Conservation (phyloP, 1,140 invertebrate genomes). For the Apis florea region DNA sequence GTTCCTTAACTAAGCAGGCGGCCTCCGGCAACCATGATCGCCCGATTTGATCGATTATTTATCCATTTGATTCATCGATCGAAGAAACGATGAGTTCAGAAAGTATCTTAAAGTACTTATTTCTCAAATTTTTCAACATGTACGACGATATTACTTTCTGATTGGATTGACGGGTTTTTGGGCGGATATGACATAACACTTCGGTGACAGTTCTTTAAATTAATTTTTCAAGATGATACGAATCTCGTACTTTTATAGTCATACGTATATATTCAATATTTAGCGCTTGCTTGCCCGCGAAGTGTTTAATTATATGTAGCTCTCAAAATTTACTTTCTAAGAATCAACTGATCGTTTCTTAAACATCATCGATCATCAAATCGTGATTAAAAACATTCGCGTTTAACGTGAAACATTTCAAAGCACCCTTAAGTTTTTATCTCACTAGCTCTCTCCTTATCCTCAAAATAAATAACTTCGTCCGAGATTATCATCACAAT, state of each 20-base stretch:
- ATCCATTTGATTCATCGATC: slow-evolving; percentile 12
- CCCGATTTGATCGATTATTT: slow-evolving; percentile 28
- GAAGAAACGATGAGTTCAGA: slow-evolving; percentile 27
- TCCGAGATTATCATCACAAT: slow-evolving; percentile 22
- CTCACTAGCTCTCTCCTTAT: neutral
- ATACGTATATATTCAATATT: neutral
- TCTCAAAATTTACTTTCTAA: slow-evolving; percentile 20
- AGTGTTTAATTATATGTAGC: slow-evolving; percentile 37
- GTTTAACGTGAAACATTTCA: slow-evolving; percentile 1
- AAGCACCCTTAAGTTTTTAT: slow-evolving; percentile 36
- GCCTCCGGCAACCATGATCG: slow-evolving; percentile 59
- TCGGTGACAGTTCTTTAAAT: neutral
- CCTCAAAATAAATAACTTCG: slow-evolving; percentile 30
- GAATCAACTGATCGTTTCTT: slow-evolving; percentile 24
- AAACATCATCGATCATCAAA: slow-evolving; percentile 15
- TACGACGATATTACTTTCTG: slow-evolving; percentile 19
- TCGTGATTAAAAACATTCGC: slow-evolving; percentile 16
- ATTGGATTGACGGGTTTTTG: slow-evolving; percentile 34
- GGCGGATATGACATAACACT: slow-evolving; percentile 41
- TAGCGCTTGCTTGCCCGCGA: neutral
- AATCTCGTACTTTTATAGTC: neutral
- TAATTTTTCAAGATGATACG: neutral
- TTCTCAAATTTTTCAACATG: slow-evolving; percentile 12
- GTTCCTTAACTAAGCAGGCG: slow-evolving; percentile 65
- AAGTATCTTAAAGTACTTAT: slow-evolving; percentile 35